Base-by-base conservation (phyloP, 2,113 vertebrate genomes). In the Oophaga pumilio region DNA sequence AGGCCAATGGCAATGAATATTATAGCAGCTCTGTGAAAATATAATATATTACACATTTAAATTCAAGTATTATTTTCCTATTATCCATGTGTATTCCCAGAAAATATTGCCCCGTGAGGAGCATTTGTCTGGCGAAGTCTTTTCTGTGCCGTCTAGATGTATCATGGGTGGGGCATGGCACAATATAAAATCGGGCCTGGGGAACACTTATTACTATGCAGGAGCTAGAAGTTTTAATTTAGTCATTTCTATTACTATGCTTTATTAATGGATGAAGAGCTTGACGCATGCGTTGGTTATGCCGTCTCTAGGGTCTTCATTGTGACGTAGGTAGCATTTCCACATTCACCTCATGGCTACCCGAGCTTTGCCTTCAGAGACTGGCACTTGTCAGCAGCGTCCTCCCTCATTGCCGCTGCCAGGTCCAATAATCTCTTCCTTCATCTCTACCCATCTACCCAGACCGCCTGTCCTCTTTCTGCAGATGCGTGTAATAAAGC, bases 321-420 rank as follows among this genome's bases (percentile, higher is more conserved):
- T 66, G 49, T 82, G 79, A 73, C 50, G 24, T 77, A 15, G 28
- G 24, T n/a, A 83, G 59, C 43, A 66, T 83, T 62, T 91, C 66
- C 86, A 64, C 78, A 53, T 90, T 64, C 88, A 90, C 87, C 87
- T 83, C 91, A 87, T 91, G 89, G 86, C 91, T 91, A 89, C 89
- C 90, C 90, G 86, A 68, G 22, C 0, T 89, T 92, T 90, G 91
- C 91, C 91, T 64, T 80, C 92, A 85, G 85, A 77, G 90, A 92
- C 93, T 94, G 90, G 90, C 91, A 92, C 93, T 94, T 93, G 91
- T 93, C 56, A 0, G 85, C 84, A 77, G 71, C 69, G 62, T 13
- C 68, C 87, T 90, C 86, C 90, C 91, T 89, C 91, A 91, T 89
- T 93, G 89, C 93, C 93, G 91, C 92, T 89, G 59, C 89, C 77